Base-by-base conservation (phyloP, 2,113 vertebrate species). In the Petrocephalus zakoni region DNA sequence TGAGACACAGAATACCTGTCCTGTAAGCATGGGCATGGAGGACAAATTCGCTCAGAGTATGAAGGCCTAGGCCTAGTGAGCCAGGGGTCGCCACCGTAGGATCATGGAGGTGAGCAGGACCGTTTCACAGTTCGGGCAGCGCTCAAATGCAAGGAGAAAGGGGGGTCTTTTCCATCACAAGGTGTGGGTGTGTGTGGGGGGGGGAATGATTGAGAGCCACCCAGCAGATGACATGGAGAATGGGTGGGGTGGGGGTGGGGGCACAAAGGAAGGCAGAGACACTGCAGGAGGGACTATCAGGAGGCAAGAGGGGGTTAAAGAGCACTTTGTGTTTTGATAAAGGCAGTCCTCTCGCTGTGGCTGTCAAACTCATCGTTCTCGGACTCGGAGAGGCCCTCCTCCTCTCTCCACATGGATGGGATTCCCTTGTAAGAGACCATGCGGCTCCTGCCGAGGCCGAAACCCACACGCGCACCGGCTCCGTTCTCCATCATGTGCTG, bases 261-360 rank as follows among this genome's bases (percentile, higher is more conserved):
- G 91, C 84, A 85, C 22, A 21, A 51, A 55, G 55, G 87, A 89
- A 87, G 49, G 88, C 84, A 90, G 86, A 92, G 88, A 90, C 84
- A 90, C 55, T 2, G 55, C 37, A 78, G 90, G 88, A 90, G 21
- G 19, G 61, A 78, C 87, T n/a, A 11, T 87, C 47, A 53, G 56
- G 37, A 83, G 87, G 37, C 34, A 22, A 34, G 58, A 83, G 90
- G 88, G 88, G 91, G 94, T 98, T 97, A 99, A 96, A 99, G 97
- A 96, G 96, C 96, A 96, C 98, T 99, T 97, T 99, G 98, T 96
- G 97, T 98, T 96, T 97, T 99, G 95, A 99, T 98, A 92, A 99
- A 99, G 96, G 97, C 97, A 96, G 97, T 99, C 96, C 97, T 97
- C 96, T 99, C 98, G 29, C 95, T 96, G 90, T 96, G 97, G 90